These are phyloP conservation scores for Pachydiplax longipennis DNA, from an alignment of 2,888 invertebrate species.

Conservation along the genomic window DNA sequence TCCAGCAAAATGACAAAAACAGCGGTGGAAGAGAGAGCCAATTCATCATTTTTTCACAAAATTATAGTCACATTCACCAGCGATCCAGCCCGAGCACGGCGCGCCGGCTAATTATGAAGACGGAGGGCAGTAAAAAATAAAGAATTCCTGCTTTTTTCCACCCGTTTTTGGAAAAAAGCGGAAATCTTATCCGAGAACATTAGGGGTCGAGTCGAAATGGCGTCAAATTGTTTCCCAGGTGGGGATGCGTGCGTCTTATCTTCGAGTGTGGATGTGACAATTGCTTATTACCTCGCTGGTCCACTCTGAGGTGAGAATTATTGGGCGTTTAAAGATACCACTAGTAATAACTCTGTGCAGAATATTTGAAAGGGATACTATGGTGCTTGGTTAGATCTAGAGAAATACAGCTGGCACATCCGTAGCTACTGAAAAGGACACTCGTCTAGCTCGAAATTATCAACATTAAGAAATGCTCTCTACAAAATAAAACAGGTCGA, in stretches of 20 bases:
- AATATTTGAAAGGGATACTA: not conserved
- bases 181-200: not conserved
- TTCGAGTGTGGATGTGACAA: not conserved
- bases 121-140: not conserved
- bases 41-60: not conserved
- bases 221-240: not conserved
- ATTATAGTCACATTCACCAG: not conserved
- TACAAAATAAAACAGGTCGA: too few relatives aligned
- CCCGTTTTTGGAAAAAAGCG: not conserved
- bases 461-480: too few relatives aligned
- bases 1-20: not conserved
- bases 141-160: not conserved
- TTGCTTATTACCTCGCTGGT: not conserved
- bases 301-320: not conserved
- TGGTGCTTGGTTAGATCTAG: not conserved
- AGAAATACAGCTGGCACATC: not conserved
- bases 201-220: not conserved
- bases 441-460: too few relatives aligned
- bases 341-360: not conserved
- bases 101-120: not conserved
- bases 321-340: too few relatives aligned
- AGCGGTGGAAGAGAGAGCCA: not conserved
- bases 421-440: not conserved
- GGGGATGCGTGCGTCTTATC: not conserved
- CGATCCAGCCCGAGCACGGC: not conserved